Conservation (phyloP, 1,140 invertebrate genomes). For the Ceratosolen fusciceps region DNA sequence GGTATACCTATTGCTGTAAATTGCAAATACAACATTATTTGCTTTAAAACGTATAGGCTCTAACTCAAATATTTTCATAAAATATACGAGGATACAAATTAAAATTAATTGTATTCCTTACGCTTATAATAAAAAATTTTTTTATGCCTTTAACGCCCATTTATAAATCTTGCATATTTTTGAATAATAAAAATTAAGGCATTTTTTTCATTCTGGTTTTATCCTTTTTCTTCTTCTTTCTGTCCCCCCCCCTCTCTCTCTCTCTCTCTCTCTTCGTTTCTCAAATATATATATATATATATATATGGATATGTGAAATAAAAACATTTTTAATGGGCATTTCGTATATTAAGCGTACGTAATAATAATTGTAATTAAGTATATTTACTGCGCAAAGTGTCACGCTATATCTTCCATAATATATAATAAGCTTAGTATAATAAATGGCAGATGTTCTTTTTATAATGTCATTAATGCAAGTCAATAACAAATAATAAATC, state of each 20-base stretch:
- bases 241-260: no score
- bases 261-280: no score
- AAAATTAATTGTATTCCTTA: background rate
- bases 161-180: background rate
- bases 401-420: background rate
- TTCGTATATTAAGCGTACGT: background rate
- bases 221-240: no score
- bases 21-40: background rate
- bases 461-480: background rate
- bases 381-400: background rate
- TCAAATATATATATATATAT: no score
- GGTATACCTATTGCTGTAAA: background rate
- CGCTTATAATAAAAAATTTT: background rate
- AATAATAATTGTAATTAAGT: background rate
- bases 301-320: no score
- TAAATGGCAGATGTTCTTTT: background rate
- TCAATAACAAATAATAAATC: background rate
- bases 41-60: background rate
- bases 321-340: no score
- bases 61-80: constrained; percentile 4
- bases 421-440: background rate
- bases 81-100: background rate
- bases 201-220: background rate
- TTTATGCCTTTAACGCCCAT: background rate
- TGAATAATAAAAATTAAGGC: background rate